Conservation (phyloP, 2,113 vertebrate species). For the Oxygymnocypris stewartii region DNA sequence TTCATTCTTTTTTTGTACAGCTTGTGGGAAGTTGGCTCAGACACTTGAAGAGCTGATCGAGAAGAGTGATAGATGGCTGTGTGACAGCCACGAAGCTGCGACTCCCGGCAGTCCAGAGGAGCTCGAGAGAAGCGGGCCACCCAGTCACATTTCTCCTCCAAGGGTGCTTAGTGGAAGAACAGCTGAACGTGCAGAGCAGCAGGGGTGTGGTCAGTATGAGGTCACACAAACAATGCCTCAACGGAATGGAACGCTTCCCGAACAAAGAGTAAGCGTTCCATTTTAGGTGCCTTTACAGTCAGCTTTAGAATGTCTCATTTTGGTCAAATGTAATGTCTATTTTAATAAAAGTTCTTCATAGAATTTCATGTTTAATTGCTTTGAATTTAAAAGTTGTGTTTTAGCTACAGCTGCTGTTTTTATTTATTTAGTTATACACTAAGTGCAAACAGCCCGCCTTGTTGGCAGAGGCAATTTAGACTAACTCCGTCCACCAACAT, state of each 20-base stretch:
- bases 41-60: conserved; percentile 58
- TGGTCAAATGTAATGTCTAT: neutral
- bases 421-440: too few species aligned
- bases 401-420: neutral
- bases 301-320: neutral
- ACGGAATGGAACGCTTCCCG: conserved; percentile 21
- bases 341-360: neutral
- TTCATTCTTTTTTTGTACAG: conserved; percentile 40
- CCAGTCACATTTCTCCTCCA: conserved; percentile 31
- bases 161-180: conserved; percentile 40
- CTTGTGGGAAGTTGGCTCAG: conserved; percentile 58
- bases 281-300: too few species aligned
- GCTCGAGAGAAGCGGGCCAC: conserved; percentile 27
- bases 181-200: conserved; percentile 35
- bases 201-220: conserved; percentile 34
- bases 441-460: too few species aligned
- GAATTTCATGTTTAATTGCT: neutral
- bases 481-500: too few species aligned
- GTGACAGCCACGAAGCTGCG: conserved; percentile 19
- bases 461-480: too few species aligned
- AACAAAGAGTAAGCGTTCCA: conserved; percentile 46
- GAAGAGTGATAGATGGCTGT: conserved; percentile 57
- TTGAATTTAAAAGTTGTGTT: neutral
- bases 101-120: conserved; percentile 34
- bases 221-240: conserved; percentile 15